Evolutionary conservation across 2,888 invertebrate species (phyloP), one percentile per base, ranked within the genome.

Genomic region (Ophioninae sp.): DNA sequence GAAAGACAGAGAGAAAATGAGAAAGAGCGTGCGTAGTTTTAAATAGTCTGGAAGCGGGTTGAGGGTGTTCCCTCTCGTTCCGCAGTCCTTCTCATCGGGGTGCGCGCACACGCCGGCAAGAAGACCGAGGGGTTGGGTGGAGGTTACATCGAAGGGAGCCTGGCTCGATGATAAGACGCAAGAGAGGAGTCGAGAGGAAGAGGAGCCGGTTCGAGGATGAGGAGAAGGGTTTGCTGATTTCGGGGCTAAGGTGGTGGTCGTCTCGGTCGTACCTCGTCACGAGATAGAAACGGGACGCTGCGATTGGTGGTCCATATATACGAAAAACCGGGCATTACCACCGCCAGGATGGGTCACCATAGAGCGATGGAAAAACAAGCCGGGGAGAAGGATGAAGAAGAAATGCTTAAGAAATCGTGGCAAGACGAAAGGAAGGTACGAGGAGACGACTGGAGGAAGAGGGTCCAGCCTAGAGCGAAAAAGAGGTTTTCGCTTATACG

Each of bases 1-100:
- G 74, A 75, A 79, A 85, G 77, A 77, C 67, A 41, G 65, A 65
- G 65, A 44, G 59, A 69, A 20, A 56, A 44, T 37, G 50, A 57
- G 69, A 69, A 37, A 39, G 59, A 44, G 68, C 89, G 89, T 90
- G 91, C 91, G 90, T 91, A 91, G 90, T 92, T 92, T 92, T 92
- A 92, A 92, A 92, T 92, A 91, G 91, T 91, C 90, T 88, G 89
- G 88, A 89, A 89, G 89, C 68, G 79, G 88, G 90, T 88, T 68
- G 89, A 85, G 85, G 81, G 75, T 85, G 82, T 82, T 82, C 81
- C 70, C 82, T 65, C 74, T 61, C 68, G 44, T 59, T 69, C 74
- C 59, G 23, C 61, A 39, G 30, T n/a, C 56, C 61, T 30, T 50
- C 76, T 73, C 79, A 67, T 68, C 77, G 61, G 39, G 59, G 20